Evolutionary conservation across 2,797 vertebrate genomes (phyloP).

Genomic region (Argentina silus): DNA sequence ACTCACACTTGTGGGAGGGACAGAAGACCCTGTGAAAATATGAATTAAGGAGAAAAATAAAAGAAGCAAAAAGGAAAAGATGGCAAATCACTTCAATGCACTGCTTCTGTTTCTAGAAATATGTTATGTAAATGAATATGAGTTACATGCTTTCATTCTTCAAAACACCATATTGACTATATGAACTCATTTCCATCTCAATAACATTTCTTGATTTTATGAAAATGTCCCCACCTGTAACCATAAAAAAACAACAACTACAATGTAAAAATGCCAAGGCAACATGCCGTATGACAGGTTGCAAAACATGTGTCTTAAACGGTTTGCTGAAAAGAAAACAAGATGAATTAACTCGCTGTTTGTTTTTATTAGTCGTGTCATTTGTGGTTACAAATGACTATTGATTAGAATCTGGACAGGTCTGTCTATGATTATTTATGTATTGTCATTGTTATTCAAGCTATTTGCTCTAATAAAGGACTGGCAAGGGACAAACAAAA

Average conservation of each 20-base stretch:
- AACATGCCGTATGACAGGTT: slow-evolving; percentile 17
- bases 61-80: neutral
- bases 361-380: slow-evolving; percentile 57
- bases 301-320: slow-evolving; percentile 19
- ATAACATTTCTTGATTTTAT: neutral
- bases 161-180: no score
- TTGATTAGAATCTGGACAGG: slow-evolving; percentile 54
- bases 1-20: neutral
- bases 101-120: neutral
- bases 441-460: slow-evolving; percentile 65
- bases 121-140: neutral
- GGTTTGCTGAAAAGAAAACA: slow-evolving; percentile 38
- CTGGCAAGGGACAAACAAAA: slow-evolving; percentile 28
- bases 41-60: neutral
- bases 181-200: neutral
- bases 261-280: neutral
- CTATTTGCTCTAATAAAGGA: slow-evolving; percentile 55
- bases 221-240: neutral
- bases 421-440: slow-evolving; percentile 55
- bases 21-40: neutral
- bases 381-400: slow-evolving; percentile 60
- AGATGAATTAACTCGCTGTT: slow-evolving; percentile 50
- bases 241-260: neutral
- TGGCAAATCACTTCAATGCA: no score
- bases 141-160: neutral